A percentile compares a stretch with the other conserved stretches of the same genome.
Evolutionary conservation across 2,797 vertebrate genomes (phyloP).

Genomic region (Anguilla marmorata): DNA sequence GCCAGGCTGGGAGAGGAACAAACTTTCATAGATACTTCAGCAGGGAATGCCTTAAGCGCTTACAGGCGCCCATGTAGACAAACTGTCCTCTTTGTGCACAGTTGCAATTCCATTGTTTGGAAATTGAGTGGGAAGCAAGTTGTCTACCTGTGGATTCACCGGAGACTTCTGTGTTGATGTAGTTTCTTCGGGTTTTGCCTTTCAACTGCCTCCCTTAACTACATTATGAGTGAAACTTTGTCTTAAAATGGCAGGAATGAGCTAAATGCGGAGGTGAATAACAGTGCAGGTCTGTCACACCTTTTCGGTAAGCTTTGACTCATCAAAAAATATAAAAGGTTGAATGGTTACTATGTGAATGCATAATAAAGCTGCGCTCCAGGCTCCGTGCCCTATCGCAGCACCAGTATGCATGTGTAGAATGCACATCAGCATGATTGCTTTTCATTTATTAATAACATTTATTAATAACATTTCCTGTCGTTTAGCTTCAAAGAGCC

Average conservation of each 20-base stretch:
- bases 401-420: too few relatives aligned
- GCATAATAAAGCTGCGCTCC: background rate
- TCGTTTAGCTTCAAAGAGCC: too few relatives aligned
- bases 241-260: background rate
- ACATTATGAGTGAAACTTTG: background rate
- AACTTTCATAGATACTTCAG: background rate
- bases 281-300: background rate
- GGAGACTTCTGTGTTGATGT: background rate
- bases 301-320: background rate
- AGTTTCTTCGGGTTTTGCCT: background rate
- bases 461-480: too few relatives aligned
- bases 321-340: background rate
- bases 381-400: background rate
- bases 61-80: background rate
- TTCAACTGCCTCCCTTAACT: background rate
- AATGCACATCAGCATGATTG: too few relatives aligned
- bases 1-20: background rate
- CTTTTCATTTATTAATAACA: too few relatives aligned
- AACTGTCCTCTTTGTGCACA: background rate
- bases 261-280: background rate
- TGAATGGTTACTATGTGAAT: background rate
- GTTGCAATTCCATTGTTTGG: background rate
- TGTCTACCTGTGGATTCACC: background rate
- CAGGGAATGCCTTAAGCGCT: background rate
- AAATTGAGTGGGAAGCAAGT: background rate